phyloP scores from a whole-genome alignment of 1,140 invertebrate genomes.

The Drosophila subpulchrella region DNA sequence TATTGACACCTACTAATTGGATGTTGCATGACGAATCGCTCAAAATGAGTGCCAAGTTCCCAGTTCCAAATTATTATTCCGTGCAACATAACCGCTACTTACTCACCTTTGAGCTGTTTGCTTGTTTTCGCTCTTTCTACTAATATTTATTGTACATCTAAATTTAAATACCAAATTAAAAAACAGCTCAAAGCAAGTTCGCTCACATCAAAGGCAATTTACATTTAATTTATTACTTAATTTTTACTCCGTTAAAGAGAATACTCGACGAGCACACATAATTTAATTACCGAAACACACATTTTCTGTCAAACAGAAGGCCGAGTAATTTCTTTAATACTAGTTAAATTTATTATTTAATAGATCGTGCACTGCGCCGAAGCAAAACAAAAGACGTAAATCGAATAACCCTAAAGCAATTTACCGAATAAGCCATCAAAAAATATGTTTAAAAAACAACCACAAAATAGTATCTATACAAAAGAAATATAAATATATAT shows the following conservation, averaged over 20 bases:
- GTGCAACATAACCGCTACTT: slow-evolving; percentile 15
- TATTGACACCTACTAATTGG: slow-evolving; percentile 32
- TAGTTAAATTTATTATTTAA: slow-evolving; percentile 75
- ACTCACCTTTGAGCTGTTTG: slow-evolving; percentile 68
- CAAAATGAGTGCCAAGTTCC: background rate
- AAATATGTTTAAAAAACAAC: slow-evolving; percentile 61
- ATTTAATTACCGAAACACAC: slow-evolving; percentile 49
- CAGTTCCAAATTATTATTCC: background rate
- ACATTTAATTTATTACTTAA: slow-evolving; percentile 51
- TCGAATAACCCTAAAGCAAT: slow-evolving; percentile 41
- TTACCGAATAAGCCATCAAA: slow-evolving; percentile 45
- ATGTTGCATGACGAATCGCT: slow-evolving; percentile 30
- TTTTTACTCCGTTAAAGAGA: slow-evolving; percentile 20
- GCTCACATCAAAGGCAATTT: slow-evolving; percentile 28
- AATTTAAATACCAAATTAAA: slow-evolving; percentile 61
- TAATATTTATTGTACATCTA: slow-evolving; percentile 81
- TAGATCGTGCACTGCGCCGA: slow-evolving; percentile 60
- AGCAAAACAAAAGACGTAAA: slow-evolving; percentile 30
- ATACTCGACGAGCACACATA: slow-evolving; percentile 7
- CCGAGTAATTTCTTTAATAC: slow-evolving; percentile 29
- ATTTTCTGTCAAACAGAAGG: slow-evolving; percentile 79
- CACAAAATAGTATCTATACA: slow-evolving; percentile 53
- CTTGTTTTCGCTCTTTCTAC: slow-evolving; percentile 35
- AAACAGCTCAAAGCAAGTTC: slow-evolving; percentile 65
- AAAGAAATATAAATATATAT: slow-evolving; percentile 55